Evolutionary conservation across 1,140 invertebrate species (phyloP), one percentile per base, ranked within the genome.

Genomic region (Lysiphlebus fabarum): DNA sequence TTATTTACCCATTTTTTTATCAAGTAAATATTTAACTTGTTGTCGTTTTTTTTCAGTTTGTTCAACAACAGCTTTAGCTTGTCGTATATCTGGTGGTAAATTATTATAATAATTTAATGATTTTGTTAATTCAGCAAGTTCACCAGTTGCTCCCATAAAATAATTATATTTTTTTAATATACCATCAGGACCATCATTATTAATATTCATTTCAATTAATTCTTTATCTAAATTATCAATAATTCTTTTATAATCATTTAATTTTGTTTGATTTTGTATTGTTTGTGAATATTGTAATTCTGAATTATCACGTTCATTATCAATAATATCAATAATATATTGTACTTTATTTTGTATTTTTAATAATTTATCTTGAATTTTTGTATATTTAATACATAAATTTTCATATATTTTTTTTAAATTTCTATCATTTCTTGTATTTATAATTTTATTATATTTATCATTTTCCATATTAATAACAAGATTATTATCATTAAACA

Each of bases 51-150:
- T 63, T 42, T 63, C 67, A 59, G 74, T 72, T 33, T 55, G 45
- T 56, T 71, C 67, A 11, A 79, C n/a, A 11, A 67, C 26, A 42
- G 67, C 57, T 67, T 71, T 76, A 40, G 77, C 76, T 59, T 72
- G 65, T 36, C 76, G 54, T 33, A 78, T 70, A 65, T 77, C 72
- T 17, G 74, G 68, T 40, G 75, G 73, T 12, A 79, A 66, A 56
- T 74, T 70, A 7, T 47, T 51, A 53, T 77, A 79, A 33, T 66
- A 56, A 49, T 53, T 61, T 33, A 77, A 56, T 2, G 44, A 54
- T 36, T 69, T 58, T 47, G 77, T 65, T 9, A 79, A 33, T 53
- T 72, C 41, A 14, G 55, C 55, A 6, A 75, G 59, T 62, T 71
- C 65, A 7, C 61, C 68, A 6, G 49, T 53, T 47, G 67, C 64